Base-by-base conservation (phyloP, 2,888 invertebrate genomes). In the Serrognathus titanus region DNA sequence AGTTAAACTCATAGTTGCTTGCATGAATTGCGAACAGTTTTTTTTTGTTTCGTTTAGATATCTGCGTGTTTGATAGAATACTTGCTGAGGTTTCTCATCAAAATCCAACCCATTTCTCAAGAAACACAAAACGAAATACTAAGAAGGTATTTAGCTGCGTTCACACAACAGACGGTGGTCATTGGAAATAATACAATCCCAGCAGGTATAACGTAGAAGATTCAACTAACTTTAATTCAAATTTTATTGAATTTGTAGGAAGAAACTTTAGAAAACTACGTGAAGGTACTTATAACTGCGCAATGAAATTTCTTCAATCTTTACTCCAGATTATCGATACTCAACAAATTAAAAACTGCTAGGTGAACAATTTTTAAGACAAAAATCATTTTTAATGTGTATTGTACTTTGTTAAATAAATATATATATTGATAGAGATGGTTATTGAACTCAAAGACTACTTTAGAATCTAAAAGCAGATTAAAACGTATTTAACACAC, bases 21-120 rank as follows among this genome's bases (percentile, higher is more conserved):
- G 20, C n/a, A 37, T 11, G 10, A 53, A 20, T 3, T 16, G 16
- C 16, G 2, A 16, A 16, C 16, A 16, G 0, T 39, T 16, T n/a
- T 31, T 47, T 49, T 63, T 59, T 45, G 53, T 80, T 79, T 47
- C 76, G n/a, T n/a, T n/a, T n/a, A 88, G 87, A 86, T 83, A 66
- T 83, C 84, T 61, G 81, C 84, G 57, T 86, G 84, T 69, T 80
- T 89, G 1, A 69, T 89, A n/a, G 90, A 90, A 71, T 90, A 90
- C 72, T 70, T 90, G 6, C 75, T 89, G 8, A 82, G 87, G 60
- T 88, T 90, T 70, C 75, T 89, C 35, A 83, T 82, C 6, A 84
- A 88, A 53, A 76, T 90, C 2, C 82, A 85, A 39, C 86, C 87
- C 0, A 78, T 86, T 55, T 80, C 82, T 2, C 80, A 83, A 35